Base-by-base conservation (phyloP, 35 echinoderm and acorn worm species). In the Patiria miniata region DNA sequence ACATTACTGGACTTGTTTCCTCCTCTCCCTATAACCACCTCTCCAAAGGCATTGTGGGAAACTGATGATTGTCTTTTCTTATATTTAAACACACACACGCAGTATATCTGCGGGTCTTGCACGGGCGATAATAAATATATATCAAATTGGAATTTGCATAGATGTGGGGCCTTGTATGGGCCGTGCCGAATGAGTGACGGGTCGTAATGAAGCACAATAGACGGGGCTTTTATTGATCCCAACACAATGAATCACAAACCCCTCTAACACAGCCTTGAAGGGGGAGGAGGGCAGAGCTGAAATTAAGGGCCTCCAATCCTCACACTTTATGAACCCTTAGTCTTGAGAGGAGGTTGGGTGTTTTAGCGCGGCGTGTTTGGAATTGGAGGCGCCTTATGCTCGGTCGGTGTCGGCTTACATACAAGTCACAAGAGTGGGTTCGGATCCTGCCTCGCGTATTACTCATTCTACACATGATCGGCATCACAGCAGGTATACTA, bases 251-350 rank as follows among this genome's bases (percentile, higher is more conserved):
- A 73, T 34, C 26, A 73, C 65, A 36, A 73, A 73, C 65, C 65
- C 19, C 4, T 12, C 4, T 47, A 73, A 34, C 34, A 26, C 65
- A 73, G 65, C 65, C 65, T 73, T 73, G 65, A 23, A 69, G 23
- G 65, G 19, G 28, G 61, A 69, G 21, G 61, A 69, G 26, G 34
- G 65, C 26, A 28, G 65, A 73, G 26, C 9, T 12, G 65, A 73
- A 73, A 73, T 73, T 73, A 73, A 73, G 65, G 65, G 23, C 34
- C 42, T n/a, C n/a, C 65, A 34, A 73, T 32, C 65, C 65, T 73
- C 65, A 73, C 65, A 73, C 65, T 73, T 73, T 73, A 32, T 26
- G 65, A 73, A 7, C 34, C 26, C 34, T 73, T 73, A 22, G 65
- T 73, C 65, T 73, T 73, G 21, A 10, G 65, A 14, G 29, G 65